Conservation (phyloP, 2,888 invertebrate species). For the Ypsolopha scabrella region DNA sequence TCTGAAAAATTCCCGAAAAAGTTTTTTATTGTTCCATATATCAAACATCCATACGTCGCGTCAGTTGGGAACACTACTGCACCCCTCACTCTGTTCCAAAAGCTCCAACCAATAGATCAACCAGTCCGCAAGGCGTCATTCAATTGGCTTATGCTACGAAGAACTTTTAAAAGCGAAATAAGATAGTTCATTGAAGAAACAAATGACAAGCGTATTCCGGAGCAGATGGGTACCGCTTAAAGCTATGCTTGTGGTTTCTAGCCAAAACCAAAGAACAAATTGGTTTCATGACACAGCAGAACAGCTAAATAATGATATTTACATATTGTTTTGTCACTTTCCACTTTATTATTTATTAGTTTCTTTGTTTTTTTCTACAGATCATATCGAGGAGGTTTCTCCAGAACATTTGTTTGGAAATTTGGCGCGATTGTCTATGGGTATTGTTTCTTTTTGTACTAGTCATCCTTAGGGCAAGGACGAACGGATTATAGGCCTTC, state of each 20-base stretch:
- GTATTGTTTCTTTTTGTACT: not conserved
- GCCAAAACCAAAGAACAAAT: constrained; percentile 37
- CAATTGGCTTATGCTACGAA: too few species aligned
- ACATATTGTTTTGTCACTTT: constrained; percentile 70
- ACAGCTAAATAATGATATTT: constrained; percentile 59
- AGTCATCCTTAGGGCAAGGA: not conserved
- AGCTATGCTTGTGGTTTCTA: constrained; percentile 9
- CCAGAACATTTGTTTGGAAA: constrained; percentile 44
- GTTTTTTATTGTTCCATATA: too few species aligned
- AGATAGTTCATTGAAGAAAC: too few species aligned
- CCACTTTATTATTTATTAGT: constrained; percentile 40
- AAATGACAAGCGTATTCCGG: too few species aligned
- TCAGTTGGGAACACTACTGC: too few species aligned
- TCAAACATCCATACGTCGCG: too few species aligned
- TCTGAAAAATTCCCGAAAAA: too few species aligned
- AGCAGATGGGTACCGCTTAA: too few species aligned
- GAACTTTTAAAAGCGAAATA: too few species aligned
- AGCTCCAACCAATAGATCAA: constrained; percentile 11
- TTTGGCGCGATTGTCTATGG: constrained; percentile 47
- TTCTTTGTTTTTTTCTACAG: constrained; percentile 23
- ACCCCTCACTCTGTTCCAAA: not conserved
- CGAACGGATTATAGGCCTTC: too few species aligned
- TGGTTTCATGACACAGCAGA: constrained; percentile 53
- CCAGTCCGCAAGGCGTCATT: constrained; percentile 33
- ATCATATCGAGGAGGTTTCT: constrained; percentile 30